Evolutionary conservation across 2,113 vertebrate species (phyloP).

Genomic region (Gadus chalcogrammus): DNA sequence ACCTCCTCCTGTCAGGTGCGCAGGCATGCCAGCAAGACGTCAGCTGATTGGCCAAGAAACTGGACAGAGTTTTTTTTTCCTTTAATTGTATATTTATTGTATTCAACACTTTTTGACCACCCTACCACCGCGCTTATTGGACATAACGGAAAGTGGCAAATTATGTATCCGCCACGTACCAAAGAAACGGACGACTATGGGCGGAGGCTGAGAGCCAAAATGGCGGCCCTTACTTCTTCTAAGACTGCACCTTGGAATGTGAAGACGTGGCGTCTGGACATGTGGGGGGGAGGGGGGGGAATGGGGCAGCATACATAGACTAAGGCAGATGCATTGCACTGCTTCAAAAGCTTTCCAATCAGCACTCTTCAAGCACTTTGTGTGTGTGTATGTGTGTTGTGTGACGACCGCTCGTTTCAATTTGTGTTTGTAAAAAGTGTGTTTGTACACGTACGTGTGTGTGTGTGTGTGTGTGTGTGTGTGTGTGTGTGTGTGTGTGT

Average conservation of each 20-base stretch:
- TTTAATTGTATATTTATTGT: conserved; percentile 32
- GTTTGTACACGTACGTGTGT: conserved; percentile 9
- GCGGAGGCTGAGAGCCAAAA: conserved; percentile 17
- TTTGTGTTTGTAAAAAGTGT: neutral
- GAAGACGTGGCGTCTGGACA: conserved; percentile 39
- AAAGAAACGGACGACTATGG: conserved; percentile 7
- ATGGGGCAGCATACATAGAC: conserved; percentile 36
- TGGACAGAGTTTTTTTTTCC: conserved; percentile 34
- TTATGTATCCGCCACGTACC: no score
- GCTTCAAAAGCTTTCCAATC: conserved; percentile 50
- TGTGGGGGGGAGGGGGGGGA: neutral
- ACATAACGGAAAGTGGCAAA: conserved; percentile 18
- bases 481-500: conserved; percentile 4
- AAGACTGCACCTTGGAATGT: conserved; percentile 45
- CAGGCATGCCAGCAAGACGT: conserved; percentile 64
- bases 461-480: conserved; percentile 2
- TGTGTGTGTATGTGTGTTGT: conserved; percentile 44
- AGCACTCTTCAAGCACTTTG: conserved; percentile 68
- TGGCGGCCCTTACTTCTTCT: conserved; percentile 30
- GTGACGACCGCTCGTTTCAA: conserved; percentile 17
- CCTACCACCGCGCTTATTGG: neutral
- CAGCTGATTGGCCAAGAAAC: conserved; percentile 63
- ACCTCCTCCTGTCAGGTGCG: conserved; percentile 63
- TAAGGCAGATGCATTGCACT: conserved; percentile 47
- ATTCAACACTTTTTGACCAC: conserved; percentile 42